Evolutionary conservation across 2,888 invertebrate species (phyloP), one percentile per base, ranked within the genome.

Genomic region (Plebejus anna): DNA sequence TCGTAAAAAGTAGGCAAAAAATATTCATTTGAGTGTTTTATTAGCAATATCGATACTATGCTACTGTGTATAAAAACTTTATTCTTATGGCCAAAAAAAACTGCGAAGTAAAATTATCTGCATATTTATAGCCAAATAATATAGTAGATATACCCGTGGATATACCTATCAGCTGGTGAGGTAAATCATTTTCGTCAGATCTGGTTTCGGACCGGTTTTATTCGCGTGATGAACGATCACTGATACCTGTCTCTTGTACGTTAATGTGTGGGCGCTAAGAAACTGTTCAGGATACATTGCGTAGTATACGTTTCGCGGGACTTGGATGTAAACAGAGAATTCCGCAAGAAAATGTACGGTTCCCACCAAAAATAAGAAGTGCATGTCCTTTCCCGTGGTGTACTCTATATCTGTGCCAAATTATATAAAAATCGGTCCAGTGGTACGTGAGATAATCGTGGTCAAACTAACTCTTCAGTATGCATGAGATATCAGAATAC

Each of bases 141-240:
- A 28, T 66, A 66, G 66, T 66, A 32, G 66, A 66, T 66, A 66
- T 66, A 75, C 71, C 79, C 80, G 66, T 66, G 13, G 66, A 66
- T 66, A 66, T 66, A 75, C 71, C 79, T 80, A 82, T 82, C 87
- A 85, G 86, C 87, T 86, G 87, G 86, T 84, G 84, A 85, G 79
- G 75, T 77, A 77, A 79, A 77, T 78, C 77, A 88, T 85, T 80
- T 80, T 79, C 61, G 77, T 78, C 66, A 70, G 73, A 80, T 79
- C 78, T 79, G 51, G 80, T 79, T 80, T 66, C 85, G 79, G 81
- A 78, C 81, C 92, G 93, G 92, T 92, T 92, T 82, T 79, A 86
- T 91, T 91, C 84, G 89, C 90, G 90, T 92, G 93, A 92, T 91
- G 92, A 89, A 92, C 92, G 88, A 89, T 87, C n/a, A 22, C 72